Evolutionary conservation across 2,113 vertebrate species (phyloP).

Genomic region (Malurus elegans): DNA sequence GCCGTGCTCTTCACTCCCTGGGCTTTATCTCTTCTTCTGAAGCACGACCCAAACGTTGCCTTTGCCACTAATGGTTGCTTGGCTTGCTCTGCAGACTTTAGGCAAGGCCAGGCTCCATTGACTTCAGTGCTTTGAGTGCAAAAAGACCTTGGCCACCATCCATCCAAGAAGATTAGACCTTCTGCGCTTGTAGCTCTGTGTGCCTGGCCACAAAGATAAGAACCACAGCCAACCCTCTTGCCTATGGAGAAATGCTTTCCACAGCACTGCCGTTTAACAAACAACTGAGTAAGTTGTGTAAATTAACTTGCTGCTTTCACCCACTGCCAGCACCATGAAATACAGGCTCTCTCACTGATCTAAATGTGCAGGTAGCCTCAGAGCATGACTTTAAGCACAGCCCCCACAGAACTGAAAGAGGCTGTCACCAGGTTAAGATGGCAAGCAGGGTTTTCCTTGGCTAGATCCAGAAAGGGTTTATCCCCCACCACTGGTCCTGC

Average conservation of each 20-base stretch:
- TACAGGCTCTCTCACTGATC: neutral
- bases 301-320: constrained; percentile 45
- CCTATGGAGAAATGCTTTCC: constrained; percentile 35
- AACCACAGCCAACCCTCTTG: constrained; percentile 3
- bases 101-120: constrained; percentile 47
- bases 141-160: constrained; percentile 20
- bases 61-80: constrained; percentile 22
- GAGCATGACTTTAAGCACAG: neutral
- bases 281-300: constrained; percentile 20
- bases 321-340: neutral
- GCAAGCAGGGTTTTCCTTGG: neutral
- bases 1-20: neutral
- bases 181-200: constrained; percentile 28
- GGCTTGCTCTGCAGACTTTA: constrained; percentile 19
- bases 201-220: constrained; percentile 52
- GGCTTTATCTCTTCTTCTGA: constrained; percentile 29
- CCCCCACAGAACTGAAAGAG: neutral
- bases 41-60: neutral
- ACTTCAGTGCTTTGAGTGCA: constrained; percentile 35
- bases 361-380: neutral
- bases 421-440: neutral
- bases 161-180: constrained; percentile 47
- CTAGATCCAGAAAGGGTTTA: neutral
- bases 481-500: neutral
- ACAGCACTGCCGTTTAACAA: constrained; percentile 29